Base-by-base conservation (phyloP, 2,113 vertebrate species). In the Pristiophorus japonicus region DNA sequence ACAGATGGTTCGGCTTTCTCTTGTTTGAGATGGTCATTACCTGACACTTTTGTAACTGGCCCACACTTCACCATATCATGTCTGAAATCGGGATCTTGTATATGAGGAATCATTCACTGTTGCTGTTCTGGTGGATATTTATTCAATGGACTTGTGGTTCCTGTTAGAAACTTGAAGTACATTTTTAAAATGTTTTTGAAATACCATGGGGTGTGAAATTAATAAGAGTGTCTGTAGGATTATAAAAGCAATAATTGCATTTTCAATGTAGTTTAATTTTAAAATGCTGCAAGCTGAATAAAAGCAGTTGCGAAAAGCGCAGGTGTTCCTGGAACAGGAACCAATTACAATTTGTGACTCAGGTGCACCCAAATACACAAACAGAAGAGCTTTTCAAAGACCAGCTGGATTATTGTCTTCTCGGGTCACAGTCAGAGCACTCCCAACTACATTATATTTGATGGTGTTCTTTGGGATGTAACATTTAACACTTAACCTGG, bases 301-400 rank as follows among this genome's bases (percentile, higher is more conserved):
- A 42, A 42, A 81, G 5, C 75, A 11, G 7, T 51, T 14, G 38
- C 42, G 38, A 70, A 81, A 81, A 81, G 16, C n/a, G 38, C 78
- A 81, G 78, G 16, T 81, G 78, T 81, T 81, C 78, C 78, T 87
- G 45, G 24, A 87, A 51, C 84, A 87, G 24, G 22, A 55, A 51
- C 84, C 45, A 87, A 87, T 87, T 87, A 87, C 16, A 87, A 55
- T 87, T 87, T 81, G 78, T 42, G 78, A 81, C 38, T 81, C 78
- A 81, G 78, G 12, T 81, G 78, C 78, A 81, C 4, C 78, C 78
- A 42, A 42, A 81, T 42, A 42, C 38, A 81, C 38, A 81, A 81
- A 81, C 38, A 81, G 78, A 81, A 87, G 24, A 51, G 47, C 45
- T 87, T 84, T 51, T 51, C 30, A 55, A 51, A 87, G 84, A 55